These are phyloP conservation scores for Percopsis transmontana DNA, from an alignment of 2,113 vertebrate species.

Conservation along the genomic window DNA sequence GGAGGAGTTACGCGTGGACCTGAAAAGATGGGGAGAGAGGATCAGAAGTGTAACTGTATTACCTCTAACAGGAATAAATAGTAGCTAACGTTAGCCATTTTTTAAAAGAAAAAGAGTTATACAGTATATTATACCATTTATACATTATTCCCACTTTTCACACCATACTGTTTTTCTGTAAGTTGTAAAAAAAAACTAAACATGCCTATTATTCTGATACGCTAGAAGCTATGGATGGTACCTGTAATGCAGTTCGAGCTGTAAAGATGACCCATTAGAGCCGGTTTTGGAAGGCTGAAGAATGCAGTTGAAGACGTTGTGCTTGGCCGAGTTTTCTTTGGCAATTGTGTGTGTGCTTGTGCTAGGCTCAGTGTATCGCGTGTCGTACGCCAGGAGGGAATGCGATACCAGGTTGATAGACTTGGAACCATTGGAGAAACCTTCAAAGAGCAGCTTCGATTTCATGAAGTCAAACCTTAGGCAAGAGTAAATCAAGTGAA, in stretches of 20 bases:
- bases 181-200: neutral
- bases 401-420: constrained; percentile 95
- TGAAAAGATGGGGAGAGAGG: constrained; percentile 45
- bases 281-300: constrained; percentile 91
- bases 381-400: constrained; percentile 95
- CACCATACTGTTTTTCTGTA: no score
- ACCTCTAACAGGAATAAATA: no score
- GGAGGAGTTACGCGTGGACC: constrained; percentile 91
- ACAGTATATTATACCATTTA: no score
- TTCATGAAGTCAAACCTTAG: constrained; percentile 97
- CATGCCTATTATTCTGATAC: neutral
- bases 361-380: constrained; percentile 77
- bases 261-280: constrained; percentile 84
- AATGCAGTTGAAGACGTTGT: constrained; percentile 91
- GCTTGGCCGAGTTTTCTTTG: constrained; percentile 32
- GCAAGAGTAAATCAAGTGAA: constrained; percentile 12
- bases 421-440: constrained; percentile 92
- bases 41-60: no score
- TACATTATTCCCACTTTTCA: no score
- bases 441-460: constrained; percentile 95
- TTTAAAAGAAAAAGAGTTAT: no score
- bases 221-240: constrained; percentile 46
- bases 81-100: no score
- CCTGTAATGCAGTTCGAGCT: constrained; percentile 96
- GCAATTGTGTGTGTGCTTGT: constrained; percentile 7